Evolutionary conservation across 2,797 vertebrate genomes (phyloP).

Genomic region (Phrynocephalus forsythii): DNA sequence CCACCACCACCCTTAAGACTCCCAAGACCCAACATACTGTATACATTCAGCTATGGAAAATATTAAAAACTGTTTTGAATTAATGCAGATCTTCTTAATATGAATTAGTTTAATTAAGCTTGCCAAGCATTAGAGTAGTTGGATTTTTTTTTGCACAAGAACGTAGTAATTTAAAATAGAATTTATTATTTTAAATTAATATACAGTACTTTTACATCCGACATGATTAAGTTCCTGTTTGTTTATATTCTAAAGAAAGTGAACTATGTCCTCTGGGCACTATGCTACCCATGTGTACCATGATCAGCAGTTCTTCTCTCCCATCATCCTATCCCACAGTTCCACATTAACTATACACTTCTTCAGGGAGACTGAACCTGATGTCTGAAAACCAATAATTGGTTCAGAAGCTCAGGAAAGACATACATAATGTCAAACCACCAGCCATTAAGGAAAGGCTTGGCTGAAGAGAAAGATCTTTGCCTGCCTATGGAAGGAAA

Average conservation of each 20-base stretch:
- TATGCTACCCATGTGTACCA: slow-evolving; percentile 2
- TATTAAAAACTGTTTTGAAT: slow-evolving; percentile 60
- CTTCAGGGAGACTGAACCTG: not conserved
- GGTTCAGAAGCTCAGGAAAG: not conserved
- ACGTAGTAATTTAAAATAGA: slow-evolving; percentile 50
- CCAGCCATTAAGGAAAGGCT: too few relatives aligned
- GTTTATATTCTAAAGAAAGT: slow-evolving; percentile 58
- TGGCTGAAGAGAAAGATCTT: too few relatives aligned
- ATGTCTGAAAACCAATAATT: not conserved
- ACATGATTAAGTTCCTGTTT: slow-evolving; percentile 65
- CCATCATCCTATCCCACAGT: slow-evolving; percentile 26
- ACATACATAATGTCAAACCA: not conserved
- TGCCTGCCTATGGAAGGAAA: too few relatives aligned
- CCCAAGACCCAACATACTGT: slow-evolving; percentile 48
- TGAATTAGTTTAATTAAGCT: slow-evolving; percentile 27
- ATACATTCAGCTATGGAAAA: slow-evolving; percentile 31
- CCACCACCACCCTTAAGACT: slow-evolving; percentile 29
- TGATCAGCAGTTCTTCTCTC: slow-evolving; percentile 47
- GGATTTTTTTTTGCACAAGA: slow-evolving; percentile 31
- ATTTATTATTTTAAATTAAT: slow-evolving; percentile 45
- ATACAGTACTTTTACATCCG: slow-evolving; percentile 45
- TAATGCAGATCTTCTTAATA: slow-evolving; percentile 54
- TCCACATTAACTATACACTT: slow-evolving; percentile 8
- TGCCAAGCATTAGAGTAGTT: slow-evolving; percentile 41
- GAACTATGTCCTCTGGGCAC: slow-evolving; percentile 37